A percentile compares a stretch with the other conserved stretches of the same genome.
These are phyloP conservation scores for Antennarius maculatus DNA, from an alignment of 2,797 vertebrate genomes.

Conservation along the genomic window DNA sequence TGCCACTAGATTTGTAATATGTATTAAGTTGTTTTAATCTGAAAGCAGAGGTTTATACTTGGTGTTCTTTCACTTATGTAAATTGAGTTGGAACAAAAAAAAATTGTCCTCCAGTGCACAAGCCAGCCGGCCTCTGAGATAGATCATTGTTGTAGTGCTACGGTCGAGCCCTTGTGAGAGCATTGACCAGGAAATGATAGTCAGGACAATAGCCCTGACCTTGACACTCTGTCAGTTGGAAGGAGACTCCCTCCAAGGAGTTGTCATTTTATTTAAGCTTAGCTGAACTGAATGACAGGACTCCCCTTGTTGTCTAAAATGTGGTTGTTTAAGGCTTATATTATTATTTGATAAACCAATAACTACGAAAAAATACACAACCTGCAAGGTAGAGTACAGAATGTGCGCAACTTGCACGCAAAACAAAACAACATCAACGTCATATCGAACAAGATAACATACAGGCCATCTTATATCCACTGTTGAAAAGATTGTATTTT, in stretches of 20 bases:
- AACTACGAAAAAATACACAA: background rate
- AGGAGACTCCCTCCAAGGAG: constrained; percentile 47
- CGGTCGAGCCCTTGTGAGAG: constrained; percentile 51
- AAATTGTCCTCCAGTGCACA: constrained; percentile 13
- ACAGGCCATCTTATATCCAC: background rate
- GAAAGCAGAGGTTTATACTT: background rate
- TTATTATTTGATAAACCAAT: constrained; percentile 3
- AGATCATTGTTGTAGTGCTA: constrained; percentile 64
- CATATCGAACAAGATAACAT: background rate
- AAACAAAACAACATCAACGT: no score
- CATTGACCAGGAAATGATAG: constrained; percentile 56
- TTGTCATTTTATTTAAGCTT: constrained; percentile 37
- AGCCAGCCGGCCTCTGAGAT: constrained; percentile 55
- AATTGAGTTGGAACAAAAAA: background rate
- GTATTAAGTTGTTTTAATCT: background rate
- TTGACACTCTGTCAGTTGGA: constrained; percentile 60
- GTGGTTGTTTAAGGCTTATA: constrained; percentile 5
- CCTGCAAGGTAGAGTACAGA: background rate
- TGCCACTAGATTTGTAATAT: background rate
- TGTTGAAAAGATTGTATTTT: background rate
- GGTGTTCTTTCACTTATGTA: background rate
- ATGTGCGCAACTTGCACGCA: background rate
- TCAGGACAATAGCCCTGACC: constrained; percentile 69
- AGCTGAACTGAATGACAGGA: constrained; percentile 40
- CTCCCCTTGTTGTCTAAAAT: constrained; percentile 13